Evolutionary conservation across 2,113 vertebrate species (phyloP).

Genomic region (Nothobranchius kuhntae): DNA sequence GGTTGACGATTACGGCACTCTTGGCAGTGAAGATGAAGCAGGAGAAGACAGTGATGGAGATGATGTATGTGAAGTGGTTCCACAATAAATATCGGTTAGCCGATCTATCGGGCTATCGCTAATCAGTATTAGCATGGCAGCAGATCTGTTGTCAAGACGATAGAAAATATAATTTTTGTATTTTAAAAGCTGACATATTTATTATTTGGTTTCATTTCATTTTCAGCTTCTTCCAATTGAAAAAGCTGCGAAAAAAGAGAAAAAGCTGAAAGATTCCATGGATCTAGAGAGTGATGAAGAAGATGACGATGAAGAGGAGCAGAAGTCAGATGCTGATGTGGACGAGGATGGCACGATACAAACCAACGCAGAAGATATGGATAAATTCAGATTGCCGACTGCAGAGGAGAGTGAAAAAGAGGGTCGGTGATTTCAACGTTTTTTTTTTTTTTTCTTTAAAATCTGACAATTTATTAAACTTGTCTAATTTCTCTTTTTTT

Average conservation of each 20-base stretch:
- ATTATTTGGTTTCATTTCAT: constrained; percentile 2
- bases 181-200: not conserved
- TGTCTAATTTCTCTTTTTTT: constrained; percentile 32
- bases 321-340: constrained; percentile 55
- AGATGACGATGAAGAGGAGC: constrained; percentile 45
- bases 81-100: too few species aligned
- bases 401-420: constrained; percentile 84
- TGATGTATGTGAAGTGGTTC: constrained; percentile 60
- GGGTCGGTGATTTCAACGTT: constrained; percentile 65
- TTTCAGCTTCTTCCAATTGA: constrained; percentile 93
- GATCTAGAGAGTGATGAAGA: constrained; percentile 69
- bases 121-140: not conserved
- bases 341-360: constrained; percentile 79
- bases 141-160: not conserved
- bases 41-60: constrained; percentile 73
- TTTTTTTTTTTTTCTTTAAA: not conserved
- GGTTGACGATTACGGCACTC: constrained; percentile 88
- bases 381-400: constrained; percentile 84
- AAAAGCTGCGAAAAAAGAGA: constrained; percentile 84
- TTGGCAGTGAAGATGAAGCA: constrained; percentile 57
- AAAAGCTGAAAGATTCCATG: constrained; percentile 73
- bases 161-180: not conserved
- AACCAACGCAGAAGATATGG: constrained; percentile 85
- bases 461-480: not conserved
- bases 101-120: too few species aligned